Evolutionary conservation across 1,140 invertebrate species (phyloP).

Genomic region (Drosophila hydei): DNA sequence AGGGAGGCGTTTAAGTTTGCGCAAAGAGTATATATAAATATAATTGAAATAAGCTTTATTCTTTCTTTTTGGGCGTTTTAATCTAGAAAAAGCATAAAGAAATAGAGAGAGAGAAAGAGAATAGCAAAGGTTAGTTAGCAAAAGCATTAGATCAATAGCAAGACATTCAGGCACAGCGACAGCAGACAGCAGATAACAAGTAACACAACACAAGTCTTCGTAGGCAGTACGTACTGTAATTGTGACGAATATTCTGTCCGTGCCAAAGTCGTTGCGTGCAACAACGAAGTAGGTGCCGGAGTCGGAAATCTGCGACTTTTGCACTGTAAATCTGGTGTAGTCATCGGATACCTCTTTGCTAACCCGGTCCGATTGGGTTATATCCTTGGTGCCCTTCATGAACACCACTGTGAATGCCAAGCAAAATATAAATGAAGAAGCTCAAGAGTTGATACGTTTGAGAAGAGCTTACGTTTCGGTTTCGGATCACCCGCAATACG

Average conservation of each 20-base stretch:
- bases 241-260: slow-evolving; percentile 92
- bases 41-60: slow-evolving; percentile 69
- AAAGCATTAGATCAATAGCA: slow-evolving; percentile 49
- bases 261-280: slow-evolving; percentile 95
- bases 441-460: not conserved
- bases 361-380: slow-evolving; percentile 90
- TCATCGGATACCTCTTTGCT: slow-evolving; percentile 93
- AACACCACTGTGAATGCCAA: slow-evolving; percentile 87
- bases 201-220: not conserved
- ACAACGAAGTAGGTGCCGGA: slow-evolving; percentile 97
- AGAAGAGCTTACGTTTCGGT: slow-evolving; percentile 88
- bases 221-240: slow-evolving; percentile 87
- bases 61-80: slow-evolving; percentile 83
- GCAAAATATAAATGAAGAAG: not conserved
- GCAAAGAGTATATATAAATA: slow-evolving; percentile 52
- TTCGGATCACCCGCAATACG: slow-evolving; percentile 91
- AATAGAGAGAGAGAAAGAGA: slow-evolving; percentile 36
- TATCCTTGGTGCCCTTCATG: slow-evolving; percentile 93
- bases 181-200: slow-evolving; percentile 15
- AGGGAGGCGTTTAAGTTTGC: slow-evolving; percentile 59
- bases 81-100: slow-evolving; percentile 67
- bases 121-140: slow-evolving; percentile 58
- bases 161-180: slow-evolving; percentile 47
- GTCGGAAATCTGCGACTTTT: slow-evolving; percentile 93
- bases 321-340: slow-evolving; percentile 93